phyloP scores from a whole-genome alignment of 2,113 vertebrate genomes.

The Petroica traversi region DNA sequence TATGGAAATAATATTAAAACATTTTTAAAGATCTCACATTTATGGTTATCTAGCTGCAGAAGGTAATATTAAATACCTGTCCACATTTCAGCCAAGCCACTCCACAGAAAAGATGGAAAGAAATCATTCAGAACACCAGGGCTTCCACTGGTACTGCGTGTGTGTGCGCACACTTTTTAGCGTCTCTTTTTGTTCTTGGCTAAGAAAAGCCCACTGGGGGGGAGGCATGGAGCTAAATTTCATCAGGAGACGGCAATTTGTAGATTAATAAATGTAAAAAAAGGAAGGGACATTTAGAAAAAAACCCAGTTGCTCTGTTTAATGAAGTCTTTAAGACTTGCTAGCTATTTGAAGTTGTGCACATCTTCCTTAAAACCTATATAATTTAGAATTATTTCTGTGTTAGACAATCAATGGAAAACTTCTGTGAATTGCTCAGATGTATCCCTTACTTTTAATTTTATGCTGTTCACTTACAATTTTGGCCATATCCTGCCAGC shows the following conservation, averaged over 20 bases:
- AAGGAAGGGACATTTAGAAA: not conserved
- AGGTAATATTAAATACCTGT: not conserved
- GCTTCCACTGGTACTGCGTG: not conserved
- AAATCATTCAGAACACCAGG: not conserved
- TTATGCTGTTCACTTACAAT: not conserved
- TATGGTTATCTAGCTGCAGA: not conserved
- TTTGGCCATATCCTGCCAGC: not conserved
- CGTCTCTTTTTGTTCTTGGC: not conserved
- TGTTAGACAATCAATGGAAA: not conserved
- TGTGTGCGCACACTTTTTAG: not conserved
- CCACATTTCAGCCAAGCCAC: not conserved
- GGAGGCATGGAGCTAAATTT: conserved; percentile 67
- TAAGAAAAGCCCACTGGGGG: conserved; percentile 58
- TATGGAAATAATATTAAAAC: not conserved
- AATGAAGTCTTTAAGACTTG: not conserved
- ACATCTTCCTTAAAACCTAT: not conserved
- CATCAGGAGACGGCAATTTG: not conserved
- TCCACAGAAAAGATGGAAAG: not conserved
- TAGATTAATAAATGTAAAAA: not conserved
- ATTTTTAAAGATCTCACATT: not conserved
- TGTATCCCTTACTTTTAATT: not conserved
- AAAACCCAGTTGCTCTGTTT: not conserved
- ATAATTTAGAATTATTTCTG: not conserved
- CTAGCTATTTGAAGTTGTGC: not conserved
- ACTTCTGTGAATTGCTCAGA: not conserved